These are phyloP conservation scores for Eulemur coronatus DNA, from an alignment of 2,797 vertebrate species.

Conservation along the genomic window DNA sequence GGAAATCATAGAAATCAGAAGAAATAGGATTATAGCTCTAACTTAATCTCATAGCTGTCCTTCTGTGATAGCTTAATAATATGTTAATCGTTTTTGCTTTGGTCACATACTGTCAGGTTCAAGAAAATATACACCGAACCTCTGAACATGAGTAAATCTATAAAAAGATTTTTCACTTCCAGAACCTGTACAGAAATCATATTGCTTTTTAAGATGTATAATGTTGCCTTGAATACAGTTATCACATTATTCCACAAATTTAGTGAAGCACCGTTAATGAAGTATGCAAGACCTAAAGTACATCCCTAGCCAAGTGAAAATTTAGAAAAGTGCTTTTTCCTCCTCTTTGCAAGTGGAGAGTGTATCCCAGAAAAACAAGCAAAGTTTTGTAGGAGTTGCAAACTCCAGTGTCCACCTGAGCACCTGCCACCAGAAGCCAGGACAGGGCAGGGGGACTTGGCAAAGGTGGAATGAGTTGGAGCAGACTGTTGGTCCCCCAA, in stretches of 20 bases:
- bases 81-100: neutral
- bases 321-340: neutral
- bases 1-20: neutral
- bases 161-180: neutral
- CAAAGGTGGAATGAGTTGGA: neutral
- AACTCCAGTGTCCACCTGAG: neutral
- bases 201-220: neutral
- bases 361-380: neutral
- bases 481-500: neutral
- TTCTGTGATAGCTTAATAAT: neutral
- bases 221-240: neutral
- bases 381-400: neutral
- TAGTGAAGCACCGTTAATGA: neutral
- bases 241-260: neutral
- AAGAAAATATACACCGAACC: neutral
- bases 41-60: neutral
- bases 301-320: no score
- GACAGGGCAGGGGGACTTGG: neutral
- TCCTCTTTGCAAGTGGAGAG: neutral
- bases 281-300: neutral
- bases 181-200: neutral
- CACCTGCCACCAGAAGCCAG: neutral
- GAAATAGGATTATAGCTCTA: neutral
- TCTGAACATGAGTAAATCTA: neutral
- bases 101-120: neutral